These are phyloP conservation scores for Prinia subflava DNA, from an alignment of 2,113 vertebrate genomes.

Conservation along the genomic window DNA sequence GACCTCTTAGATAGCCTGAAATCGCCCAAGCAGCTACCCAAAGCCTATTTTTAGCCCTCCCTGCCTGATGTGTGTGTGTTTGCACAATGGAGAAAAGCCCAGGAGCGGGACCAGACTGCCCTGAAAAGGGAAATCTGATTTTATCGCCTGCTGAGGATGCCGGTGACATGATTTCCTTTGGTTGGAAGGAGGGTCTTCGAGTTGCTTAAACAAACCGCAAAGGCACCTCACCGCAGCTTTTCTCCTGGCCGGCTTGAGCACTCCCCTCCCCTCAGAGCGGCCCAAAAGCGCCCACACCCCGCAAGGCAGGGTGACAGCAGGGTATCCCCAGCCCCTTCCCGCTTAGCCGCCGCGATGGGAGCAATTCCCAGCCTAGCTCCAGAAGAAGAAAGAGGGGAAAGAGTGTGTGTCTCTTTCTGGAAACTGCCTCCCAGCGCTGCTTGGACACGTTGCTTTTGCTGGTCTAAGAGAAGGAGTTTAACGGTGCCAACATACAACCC, in stretches of 20 bases:
- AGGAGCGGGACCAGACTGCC: background rate
- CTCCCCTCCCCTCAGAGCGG: background rate
- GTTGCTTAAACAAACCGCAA: background rate
- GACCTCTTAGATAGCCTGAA: slow-evolving; percentile 7
- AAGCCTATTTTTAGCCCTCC: slow-evolving; percentile 46
- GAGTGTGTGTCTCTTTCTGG: background rate
- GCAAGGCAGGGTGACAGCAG: background rate
- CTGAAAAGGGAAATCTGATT: slow-evolving; percentile 62
- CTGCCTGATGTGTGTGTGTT: background rate
- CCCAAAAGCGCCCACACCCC: background rate
- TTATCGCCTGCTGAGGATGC: slow-evolving; percentile 43
- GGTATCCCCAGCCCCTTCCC: background rate
- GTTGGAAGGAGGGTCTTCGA: slow-evolving; percentile 24
- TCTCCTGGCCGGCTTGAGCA: background rate
- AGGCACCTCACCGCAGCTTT: background rate
- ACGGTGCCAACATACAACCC: background rate
- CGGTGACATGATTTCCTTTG: slow-evolving; percentile 52
- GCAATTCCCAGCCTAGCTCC: background rate
- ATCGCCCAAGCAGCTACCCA: slow-evolving; percentile 39
- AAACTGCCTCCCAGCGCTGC: background rate
- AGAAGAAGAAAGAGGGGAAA: background rate
- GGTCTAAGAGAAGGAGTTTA: background rate
- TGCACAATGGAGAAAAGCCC: slow-evolving; percentile 52
- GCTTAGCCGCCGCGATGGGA: background rate
- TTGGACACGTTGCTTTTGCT: background rate